Evolutionary conservation across 2,113 vertebrate species (phyloP).

Genomic region (Cinclus mexicanus): DNA sequence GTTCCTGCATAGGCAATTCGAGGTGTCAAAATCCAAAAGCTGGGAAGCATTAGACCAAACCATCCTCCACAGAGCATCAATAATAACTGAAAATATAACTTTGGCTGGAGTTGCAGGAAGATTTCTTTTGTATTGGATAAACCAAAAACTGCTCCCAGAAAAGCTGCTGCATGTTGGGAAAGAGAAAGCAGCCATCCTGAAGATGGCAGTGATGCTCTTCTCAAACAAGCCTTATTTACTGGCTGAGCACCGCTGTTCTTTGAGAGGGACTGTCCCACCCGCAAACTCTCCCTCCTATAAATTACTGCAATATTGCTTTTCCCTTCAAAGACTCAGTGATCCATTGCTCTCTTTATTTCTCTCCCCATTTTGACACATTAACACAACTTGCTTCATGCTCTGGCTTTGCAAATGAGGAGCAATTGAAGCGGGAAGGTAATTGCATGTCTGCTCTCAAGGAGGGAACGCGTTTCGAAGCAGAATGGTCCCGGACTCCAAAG

Average conservation of each 20-base stretch:
- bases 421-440: neutral
- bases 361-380: slow-evolving; percentile 32
- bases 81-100: neutral
- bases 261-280: slow-evolving; percentile 6
- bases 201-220: slow-evolving; percentile 64
- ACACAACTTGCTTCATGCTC: slow-evolving; percentile 29
- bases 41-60: neutral
- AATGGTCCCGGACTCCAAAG: accelerated
- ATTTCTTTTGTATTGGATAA: neutral
- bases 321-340: slow-evolving; percentile 54
- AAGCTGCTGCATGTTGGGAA: neutral
- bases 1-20: neutral
- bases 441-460: neutral
- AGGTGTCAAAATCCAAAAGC: neutral
- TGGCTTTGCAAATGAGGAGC: slow-evolving; percentile 13
- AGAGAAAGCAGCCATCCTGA: neutral
- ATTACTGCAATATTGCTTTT: slow-evolving; percentile 53
- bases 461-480: neutral
- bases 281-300: slow-evolving; percentile 41
- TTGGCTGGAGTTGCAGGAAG: neutral
- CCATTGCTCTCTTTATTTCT: slow-evolving; percentile 57
- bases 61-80: neutral
- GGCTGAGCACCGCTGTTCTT: neutral
- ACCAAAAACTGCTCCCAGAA: neutral
- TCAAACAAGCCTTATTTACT: neutral